Evolutionary conservation across 2,888 invertebrate species (phyloP), one percentile per base, ranked within the genome.

Genomic region (Unio pictorum): DNA sequence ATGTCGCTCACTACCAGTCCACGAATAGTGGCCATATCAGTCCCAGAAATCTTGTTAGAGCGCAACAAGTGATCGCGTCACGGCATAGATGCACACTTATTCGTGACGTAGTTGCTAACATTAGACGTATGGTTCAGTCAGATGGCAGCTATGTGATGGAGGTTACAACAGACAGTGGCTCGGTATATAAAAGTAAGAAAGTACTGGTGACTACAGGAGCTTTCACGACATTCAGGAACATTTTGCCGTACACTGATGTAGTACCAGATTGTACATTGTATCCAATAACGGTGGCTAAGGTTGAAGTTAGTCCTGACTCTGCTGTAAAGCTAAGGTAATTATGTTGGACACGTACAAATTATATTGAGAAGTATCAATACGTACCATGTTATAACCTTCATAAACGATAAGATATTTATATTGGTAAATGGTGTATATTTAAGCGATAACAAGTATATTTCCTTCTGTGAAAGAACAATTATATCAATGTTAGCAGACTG

Each of bases 181-280:
- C 60, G 23, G 26, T 34, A 0, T 65, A 76, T 4, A 28, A 15
- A 7, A 67, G 76, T n/a, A 66, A 64, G 18, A 74, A 69, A 55
- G 79, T 78, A 7, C 67, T 81, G 15, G 23, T 80, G 23, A 73
- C 80, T 17, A 79, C 78, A 8, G 75, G 73, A 55, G 71, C 73
- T 20, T 80, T 77, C 58, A 74, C 75, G 1, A 63, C 60, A 15
- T 64, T 72, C 23, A 54, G 75, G 11, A 61, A 78, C 30, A 63
- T 80, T 5, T 68, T 81, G n/a, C 67, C 71, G 4, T 63, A 60
- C 1, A n/a, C 64, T 7, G 34, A 71, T 56, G 45, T 2, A 11
- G 45, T 45, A 45, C 63, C 72, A 59, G 30, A 55, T 8, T 59
- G 63, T 56, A 23, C 55, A 26, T 57, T 71, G n/a, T 71, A 59